Evolutionary conservation across 2,113 vertebrate species (phyloP), one percentile per base, ranked within the genome.

Genomic region (Neoarius graeffei): DNA sequence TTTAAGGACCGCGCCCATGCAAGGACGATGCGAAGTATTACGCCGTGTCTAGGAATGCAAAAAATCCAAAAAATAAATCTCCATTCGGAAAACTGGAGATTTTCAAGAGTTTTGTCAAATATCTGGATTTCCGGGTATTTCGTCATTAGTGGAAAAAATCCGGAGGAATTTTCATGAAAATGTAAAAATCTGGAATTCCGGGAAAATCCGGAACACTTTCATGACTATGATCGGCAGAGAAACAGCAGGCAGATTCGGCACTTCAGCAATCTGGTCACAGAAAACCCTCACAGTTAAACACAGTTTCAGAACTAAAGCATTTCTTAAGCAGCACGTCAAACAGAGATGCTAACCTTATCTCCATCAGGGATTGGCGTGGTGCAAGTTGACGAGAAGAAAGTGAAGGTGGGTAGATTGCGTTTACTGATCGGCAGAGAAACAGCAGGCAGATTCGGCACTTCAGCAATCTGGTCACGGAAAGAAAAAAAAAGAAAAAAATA

Each of bases 401-500:
- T 97, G 94, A 99, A 98, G 0, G 93, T 94, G n/a, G 98, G 97
- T 91, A 99, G 93, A 6, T 96, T 93, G 10, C 95, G 93, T 69
- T 92, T 93, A 91, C 94, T 94, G 91, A 99, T 96, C 83, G 98
- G 98, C 27, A 99, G 95, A 69, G 97, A 95, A 86, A 98, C 94
- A 81, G 95, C 91, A 0, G 97, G 98, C 88, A 99, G 96, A 50
- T 94, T 93, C 10, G 95, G 96, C 9, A 94, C 91, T 84, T 97
- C 96, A 35, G 91, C 85, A 91, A 97, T 93, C 97, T 96, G 59
- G 9, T 82, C 27, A 90, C 5, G 88, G 64, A 86, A 73, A n/a
- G n/a, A n/a, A n/a, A n/a, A n/a, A n/a, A n/a, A n/a, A n/a, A n/a
- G n/a, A n/a, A n/a, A n/a, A n/a, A n/a, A n/a, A n/a, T n/a, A n/a